phyloP scores from a whole-genome alignment of 2,113 vertebrate species.

The Columba janthina region DNA sequence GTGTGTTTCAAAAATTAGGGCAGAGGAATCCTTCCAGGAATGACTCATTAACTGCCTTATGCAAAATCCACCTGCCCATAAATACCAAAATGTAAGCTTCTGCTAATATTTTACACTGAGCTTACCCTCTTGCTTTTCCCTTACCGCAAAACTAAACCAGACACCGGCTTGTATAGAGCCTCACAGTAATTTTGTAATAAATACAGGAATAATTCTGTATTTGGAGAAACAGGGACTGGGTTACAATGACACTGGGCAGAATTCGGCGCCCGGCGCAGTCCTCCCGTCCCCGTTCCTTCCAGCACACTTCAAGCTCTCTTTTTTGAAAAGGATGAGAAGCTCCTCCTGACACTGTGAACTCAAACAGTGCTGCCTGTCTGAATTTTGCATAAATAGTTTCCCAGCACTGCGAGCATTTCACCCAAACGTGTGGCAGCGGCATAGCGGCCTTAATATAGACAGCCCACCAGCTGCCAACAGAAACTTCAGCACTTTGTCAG shows the following conservation, averaged over 20 bases:
- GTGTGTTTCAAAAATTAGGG: neutral
- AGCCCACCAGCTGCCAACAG: constrained; percentile 68
- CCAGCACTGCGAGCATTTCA: constrained; percentile 19
- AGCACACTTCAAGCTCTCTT: constrained; percentile 54
- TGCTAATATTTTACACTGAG: neutral
- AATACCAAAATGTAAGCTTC: neutral
- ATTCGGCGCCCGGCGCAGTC: neutral
- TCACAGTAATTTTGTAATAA: neutral
- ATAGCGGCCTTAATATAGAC: constrained; percentile 11
- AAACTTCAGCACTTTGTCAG: constrained; percentile 59
- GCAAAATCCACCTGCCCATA: neutral
- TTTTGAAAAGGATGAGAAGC: constrained; percentile 34
- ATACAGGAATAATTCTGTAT: neutral
- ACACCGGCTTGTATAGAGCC: neutral
- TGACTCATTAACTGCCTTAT: neutral
- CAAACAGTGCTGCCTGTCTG: constrained; percentile 24
- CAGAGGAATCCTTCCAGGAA: neutral
- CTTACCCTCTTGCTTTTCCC: neutral
- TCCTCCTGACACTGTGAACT: constrained; percentile 32
- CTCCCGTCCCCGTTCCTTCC: constrained; percentile 47
- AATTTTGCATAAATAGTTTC: constrained; percentile 32
- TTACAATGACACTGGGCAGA: neutral
- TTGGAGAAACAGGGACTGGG: neutral
- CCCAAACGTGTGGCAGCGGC: constrained; percentile 21
- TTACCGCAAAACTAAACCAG: neutral